These are phyloP conservation scores for Anas bahamensis DNA, from an alignment of 2,797 vertebrate genomes.

Conservation along the genomic window DNA sequence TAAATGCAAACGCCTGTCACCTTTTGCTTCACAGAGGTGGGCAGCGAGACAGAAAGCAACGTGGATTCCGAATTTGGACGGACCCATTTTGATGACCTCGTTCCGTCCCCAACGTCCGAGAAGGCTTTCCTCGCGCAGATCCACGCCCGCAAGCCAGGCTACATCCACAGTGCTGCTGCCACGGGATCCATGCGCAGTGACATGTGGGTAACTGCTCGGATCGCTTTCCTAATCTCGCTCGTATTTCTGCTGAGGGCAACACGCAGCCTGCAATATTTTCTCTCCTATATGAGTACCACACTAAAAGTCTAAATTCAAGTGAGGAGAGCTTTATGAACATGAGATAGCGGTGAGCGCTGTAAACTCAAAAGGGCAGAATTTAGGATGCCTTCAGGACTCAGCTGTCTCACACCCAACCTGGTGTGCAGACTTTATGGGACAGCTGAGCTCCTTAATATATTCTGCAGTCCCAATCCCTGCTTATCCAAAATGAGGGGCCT, in stretches of 20 bases:
- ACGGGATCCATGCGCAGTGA: constrained; percentile 76
- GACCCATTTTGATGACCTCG: constrained; percentile 86
- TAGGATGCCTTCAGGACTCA: background rate
- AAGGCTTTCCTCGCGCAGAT: constrained; percentile 88
- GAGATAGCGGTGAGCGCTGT: background rate
- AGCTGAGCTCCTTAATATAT: background rate
- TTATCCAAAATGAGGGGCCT: background rate
- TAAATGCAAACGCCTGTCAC: background rate
- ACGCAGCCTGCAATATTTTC: background rate
- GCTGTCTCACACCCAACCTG: background rate
- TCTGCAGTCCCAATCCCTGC: background rate
- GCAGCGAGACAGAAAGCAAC: constrained; percentile 91
- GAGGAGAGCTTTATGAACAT: background rate
- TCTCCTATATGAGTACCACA: background rate
- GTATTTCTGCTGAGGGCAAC: background rate
- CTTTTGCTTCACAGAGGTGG: constrained; percentile 82
- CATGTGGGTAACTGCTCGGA: constrained; percentile 68
- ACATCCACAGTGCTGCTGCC: constrained; percentile 75
- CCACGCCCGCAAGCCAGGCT: constrained; percentile 86
- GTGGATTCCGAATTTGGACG: constrained; percentile 90
- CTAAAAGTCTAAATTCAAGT: background rate
- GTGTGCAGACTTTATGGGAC: background rate
- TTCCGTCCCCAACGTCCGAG: constrained; percentile 88
- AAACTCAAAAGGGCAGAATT: background rate
- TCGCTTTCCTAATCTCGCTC: background rate